Evolutionary conservation across 2,797 vertebrate genomes (phyloP).

Genomic region (Sebastes kiyomatsui): DNA sequence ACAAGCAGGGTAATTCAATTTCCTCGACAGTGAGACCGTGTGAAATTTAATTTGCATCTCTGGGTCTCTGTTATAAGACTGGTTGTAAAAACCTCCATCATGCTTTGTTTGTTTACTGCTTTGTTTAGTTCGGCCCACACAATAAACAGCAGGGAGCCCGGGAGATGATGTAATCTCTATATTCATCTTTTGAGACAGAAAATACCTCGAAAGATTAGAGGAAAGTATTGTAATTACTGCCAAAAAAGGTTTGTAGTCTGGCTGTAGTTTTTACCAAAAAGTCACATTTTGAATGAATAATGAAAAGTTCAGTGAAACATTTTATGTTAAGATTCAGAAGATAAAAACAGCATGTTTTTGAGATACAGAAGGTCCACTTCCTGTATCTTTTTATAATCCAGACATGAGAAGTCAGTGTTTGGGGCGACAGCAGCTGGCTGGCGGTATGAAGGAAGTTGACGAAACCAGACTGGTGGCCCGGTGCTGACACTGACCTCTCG

Average conservation of each 20-base stretch:
- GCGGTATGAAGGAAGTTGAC: slow-evolving; percentile 63
- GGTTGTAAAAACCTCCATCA: slow-evolving; percentile 35
- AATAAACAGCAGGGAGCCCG: slow-evolving; percentile 49
- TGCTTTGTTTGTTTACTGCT: slow-evolving; percentile 64
- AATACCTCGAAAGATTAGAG: not conserved
- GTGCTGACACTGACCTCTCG: slow-evolving; percentile 74
- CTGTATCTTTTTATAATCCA: slow-evolving; percentile 2
- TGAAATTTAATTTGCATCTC: slow-evolving; percentile 76
- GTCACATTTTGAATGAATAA: not conserved
- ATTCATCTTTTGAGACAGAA: not conserved
- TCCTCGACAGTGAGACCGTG: slow-evolving; percentile 70
- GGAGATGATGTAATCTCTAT: slow-evolving; percentile 33
- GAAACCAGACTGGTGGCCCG: slow-evolving; percentile 69
- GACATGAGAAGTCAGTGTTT: slow-evolving; percentile 19
- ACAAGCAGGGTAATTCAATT: slow-evolving; percentile 78
- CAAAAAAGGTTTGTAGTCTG: not conserved
- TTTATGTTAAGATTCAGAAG: not conserved
- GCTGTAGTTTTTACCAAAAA: not conserved
- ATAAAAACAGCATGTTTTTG: not conserved
- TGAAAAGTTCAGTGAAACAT: not conserved
- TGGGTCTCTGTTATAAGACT: slow-evolving; percentile 15
- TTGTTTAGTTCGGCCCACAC: slow-evolving; percentile 32
- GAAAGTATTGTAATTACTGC: not conserved
- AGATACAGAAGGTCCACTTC: not conserved
- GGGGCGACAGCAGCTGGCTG: slow-evolving; percentile 75